Percentiles rank a stretch among this genome's conserved stretches.
Conservation (phyloP, 2,797 vertebrate genomes). For the Acridotheres tristis region DNA sequence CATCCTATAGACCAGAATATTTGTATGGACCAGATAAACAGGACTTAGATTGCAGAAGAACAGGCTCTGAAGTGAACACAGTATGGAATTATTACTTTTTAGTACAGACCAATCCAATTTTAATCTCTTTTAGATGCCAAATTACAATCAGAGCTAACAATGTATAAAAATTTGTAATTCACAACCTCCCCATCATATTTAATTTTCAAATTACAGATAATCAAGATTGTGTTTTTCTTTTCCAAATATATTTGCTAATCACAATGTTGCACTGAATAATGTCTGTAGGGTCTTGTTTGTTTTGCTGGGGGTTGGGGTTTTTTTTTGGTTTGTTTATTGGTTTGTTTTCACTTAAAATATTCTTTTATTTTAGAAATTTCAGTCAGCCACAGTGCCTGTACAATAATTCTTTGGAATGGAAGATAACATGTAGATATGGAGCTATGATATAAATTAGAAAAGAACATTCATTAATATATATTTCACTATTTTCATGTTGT, state of each 20-base stretch:
- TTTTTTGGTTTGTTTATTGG: neutral
- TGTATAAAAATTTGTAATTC: neutral
- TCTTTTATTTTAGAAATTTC: neutral
- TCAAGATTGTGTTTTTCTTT: neutral
- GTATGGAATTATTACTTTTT: neutral
- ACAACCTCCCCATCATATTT: neutral
- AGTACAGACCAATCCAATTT: neutral
- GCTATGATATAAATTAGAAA: neutral
- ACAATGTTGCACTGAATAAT: neutral
- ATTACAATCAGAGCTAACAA: neutral
- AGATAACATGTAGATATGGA: fast-evolving
- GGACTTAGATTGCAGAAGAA: neutral
- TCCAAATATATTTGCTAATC: neutral
- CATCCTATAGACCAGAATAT: neutral
- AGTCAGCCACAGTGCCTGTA: neutral
- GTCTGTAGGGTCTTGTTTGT: neutral
- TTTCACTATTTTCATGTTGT: neutral
- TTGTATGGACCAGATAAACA: neutral
- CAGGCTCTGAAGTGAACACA: neutral
- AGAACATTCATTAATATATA: neutral
- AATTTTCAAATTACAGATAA: neutral
- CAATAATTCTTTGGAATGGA: neutral
- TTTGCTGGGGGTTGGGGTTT: fast-evolving
- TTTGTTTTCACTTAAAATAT: neutral
- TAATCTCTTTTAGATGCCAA: neutral